Conservation (phyloP, 2,797 vertebrate genomes). For the Macropus fuliginosus region DNA sequence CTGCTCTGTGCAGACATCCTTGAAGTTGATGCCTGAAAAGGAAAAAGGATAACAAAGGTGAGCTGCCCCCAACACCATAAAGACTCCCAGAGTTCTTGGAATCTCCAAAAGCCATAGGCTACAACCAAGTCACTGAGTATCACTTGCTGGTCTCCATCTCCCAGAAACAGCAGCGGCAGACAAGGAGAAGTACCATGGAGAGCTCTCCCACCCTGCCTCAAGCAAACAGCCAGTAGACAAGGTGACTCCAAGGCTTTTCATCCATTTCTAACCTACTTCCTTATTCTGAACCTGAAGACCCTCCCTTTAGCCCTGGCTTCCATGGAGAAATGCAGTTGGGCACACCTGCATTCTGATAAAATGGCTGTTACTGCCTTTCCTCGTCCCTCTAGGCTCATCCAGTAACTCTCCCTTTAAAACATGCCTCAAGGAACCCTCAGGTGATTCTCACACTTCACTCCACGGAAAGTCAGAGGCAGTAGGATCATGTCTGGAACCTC, state of each 20-base stretch:
- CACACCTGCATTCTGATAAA: neutral
- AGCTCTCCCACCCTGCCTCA: constrained; percentile 14
- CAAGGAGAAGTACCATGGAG: constrained; percentile 38
- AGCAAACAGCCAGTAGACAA: constrained; percentile 19
- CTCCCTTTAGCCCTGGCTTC: constrained; percentile 38
- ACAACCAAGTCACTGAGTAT: neutral
- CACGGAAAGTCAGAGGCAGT: neutral
- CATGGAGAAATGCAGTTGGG: constrained; percentile 36
- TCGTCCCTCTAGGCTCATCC: constrained; percentile 27
- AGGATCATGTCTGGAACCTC: neutral
- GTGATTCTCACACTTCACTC: neutral
- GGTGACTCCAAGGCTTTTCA: constrained; percentile 32
- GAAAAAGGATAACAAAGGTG: constrained; percentile 57
- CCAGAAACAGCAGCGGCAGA: constrained; percentile 9
- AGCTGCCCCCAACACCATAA: neutral
- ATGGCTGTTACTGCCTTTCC: neutral
- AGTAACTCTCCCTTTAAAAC: constrained; percentile 5
- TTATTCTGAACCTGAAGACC: constrained; percentile 45
- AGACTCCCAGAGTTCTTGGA: constrained; percentile 30
- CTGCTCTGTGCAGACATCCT: constrained; percentile 79
- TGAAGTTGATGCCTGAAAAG: constrained; percentile 78
- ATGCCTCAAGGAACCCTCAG: constrained; percentile 10
- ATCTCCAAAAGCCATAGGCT: constrained; percentile 33
- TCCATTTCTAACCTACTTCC: neutral
- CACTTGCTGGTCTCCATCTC: constrained; percentile 30